phyloP scores from a whole-genome alignment of 2,113 vertebrate species.

The Bos javanicus region DNA sequence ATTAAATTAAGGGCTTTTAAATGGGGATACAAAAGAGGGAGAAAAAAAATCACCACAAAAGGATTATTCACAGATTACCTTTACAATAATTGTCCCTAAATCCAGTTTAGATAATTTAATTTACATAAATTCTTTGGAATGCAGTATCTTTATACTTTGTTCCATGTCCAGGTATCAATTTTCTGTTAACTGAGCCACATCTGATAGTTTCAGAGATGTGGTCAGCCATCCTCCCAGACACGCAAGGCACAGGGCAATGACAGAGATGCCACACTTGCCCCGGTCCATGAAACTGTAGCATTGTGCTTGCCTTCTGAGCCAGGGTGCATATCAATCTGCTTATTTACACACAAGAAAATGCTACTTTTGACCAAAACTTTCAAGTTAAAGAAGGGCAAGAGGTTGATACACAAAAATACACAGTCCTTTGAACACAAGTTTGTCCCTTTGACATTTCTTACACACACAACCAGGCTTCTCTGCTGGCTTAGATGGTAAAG shows the following conservation, averaged over 20 bases:
- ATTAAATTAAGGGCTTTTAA: slow-evolving; percentile 9
- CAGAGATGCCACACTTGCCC: neutral
- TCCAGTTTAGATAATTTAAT: neutral
- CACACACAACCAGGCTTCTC: slow-evolving; percentile 30
- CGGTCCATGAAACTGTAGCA: neutral
- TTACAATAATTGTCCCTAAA: neutral
- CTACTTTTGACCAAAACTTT: neutral
- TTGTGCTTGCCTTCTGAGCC: neutral
- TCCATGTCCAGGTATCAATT: neutral
- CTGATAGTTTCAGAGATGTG: neutral
- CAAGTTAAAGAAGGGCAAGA: neutral
- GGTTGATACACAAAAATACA: neutral
- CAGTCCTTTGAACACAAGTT: slow-evolving; percentile 58
- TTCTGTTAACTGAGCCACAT: neutral
- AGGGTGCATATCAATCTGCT: neutral
- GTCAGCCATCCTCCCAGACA: neutral
- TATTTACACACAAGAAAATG: neutral
- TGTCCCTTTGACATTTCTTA: slow-evolving; percentile 73
- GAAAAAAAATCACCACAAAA: neutral
- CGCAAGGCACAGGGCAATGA: neutral
- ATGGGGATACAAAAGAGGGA: neutral
- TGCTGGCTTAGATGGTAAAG: neutral
- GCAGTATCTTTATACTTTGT: neutral
- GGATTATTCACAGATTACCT: neutral
- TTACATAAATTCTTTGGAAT: neutral